Conservation (phyloP, 2,797 vertebrate genomes). For the Amazona finschi region DNA sequence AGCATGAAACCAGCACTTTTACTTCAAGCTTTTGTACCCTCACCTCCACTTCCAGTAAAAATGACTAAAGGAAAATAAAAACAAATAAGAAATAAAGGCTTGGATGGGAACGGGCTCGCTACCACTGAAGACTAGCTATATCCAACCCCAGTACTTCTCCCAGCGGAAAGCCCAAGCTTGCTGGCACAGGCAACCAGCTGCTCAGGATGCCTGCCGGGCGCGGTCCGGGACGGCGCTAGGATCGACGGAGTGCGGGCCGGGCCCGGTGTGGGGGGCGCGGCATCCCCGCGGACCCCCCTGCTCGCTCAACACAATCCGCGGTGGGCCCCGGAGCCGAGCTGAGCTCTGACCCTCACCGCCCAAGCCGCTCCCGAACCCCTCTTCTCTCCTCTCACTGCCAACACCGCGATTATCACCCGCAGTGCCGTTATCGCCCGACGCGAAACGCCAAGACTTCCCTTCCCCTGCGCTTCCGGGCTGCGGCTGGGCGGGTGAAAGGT, state of each 20-base stretch:
- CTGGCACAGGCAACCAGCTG: rapidly evolving
- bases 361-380: not conserved
- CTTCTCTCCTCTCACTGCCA: not conserved
- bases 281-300: too few species aligned
- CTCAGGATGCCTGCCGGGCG: rapidly evolving
- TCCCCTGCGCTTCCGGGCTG: not conserved
- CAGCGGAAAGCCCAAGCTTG: rapidly evolving
- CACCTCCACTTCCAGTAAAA: not conserved
- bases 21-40: rapidly evolving
- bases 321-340: not conserved
- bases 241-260: not conserved
- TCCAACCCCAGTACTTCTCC: rapidly evolving
- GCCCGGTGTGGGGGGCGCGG: rapidly evolving
- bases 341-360: not conserved
- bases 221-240: too few species aligned
- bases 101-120: rapidly evolving
- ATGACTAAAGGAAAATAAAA: too few species aligned
- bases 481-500: not conserved
- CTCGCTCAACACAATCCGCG: not conserved
- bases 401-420: not conserved
- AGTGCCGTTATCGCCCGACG: not conserved
- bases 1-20: rapidly evolving
- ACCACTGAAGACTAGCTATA: rapidly evolving
- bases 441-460: not conserved
- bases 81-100: not conserved